These are phyloP conservation scores for Crotophaga sulcirostris DNA, from an alignment of 2,113 vertebrate species.

Conservation along the genomic window DNA sequence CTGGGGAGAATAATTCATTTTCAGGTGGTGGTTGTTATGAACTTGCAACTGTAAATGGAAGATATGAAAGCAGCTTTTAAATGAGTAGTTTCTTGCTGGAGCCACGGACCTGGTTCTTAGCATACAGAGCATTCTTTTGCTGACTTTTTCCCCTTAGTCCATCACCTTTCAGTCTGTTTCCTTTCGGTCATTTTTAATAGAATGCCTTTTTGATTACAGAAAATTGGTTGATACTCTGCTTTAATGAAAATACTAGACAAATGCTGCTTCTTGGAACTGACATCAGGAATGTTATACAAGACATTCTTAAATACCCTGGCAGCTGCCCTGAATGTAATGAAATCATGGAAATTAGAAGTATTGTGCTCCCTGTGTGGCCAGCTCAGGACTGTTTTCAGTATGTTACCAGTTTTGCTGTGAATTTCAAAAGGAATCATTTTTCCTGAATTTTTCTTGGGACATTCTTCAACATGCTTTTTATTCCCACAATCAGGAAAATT, in stretches of 20 bases:
- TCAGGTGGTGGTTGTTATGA: neutral
- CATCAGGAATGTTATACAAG: slow-evolving; percentile 61
- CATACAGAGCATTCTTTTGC: neutral
- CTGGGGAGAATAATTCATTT: neutral
- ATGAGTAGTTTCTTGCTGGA: neutral
- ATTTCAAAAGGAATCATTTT: slow-evolving; percentile 10
- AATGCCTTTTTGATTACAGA: slow-evolving; percentile 31
- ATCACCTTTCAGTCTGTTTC: slow-evolving; percentile 26
- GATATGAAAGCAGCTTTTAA: neutral
- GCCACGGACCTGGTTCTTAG: neutral
- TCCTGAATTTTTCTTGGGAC: neutral
- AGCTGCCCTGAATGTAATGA: slow-evolving; percentile 64
- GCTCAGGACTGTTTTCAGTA: slow-evolving; percentile 10
- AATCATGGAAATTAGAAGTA: slow-evolving; percentile 67
- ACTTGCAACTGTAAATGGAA: neutral
- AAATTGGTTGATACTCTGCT: slow-evolving; percentile 27
- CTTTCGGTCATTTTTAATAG: neutral
- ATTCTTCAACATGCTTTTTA: neutral
- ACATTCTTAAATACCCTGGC: slow-evolving; percentile 60
- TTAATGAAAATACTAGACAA: slow-evolving; percentile 44
- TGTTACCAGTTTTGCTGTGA: slow-evolving; percentile 2
- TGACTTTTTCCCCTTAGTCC: neutral
- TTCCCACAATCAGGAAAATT: neutral
- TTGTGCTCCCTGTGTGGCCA: slow-evolving; percentile 55
- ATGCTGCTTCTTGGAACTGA: slow-evolving; percentile 57